Evolutionary conservation across 2,113 vertebrate species (phyloP).

Genomic region (Abramis brama): DNA sequence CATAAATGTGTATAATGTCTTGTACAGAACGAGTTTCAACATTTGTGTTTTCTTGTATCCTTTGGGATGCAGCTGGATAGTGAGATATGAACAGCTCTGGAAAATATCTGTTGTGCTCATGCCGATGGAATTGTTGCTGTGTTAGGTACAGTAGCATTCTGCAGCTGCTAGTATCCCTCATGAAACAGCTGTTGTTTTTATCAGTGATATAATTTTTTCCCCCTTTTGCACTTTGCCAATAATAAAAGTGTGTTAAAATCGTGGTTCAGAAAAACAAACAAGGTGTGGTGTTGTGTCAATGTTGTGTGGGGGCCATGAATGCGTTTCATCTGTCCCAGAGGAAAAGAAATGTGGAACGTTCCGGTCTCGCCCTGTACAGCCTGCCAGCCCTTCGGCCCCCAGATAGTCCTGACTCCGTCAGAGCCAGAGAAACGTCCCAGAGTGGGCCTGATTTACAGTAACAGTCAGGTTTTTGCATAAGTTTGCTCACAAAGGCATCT

Average conservation of each 20-base stretch:
- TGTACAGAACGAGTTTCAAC: neutral
- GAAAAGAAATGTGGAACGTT: slow-evolving; percentile 30
- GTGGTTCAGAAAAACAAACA: slow-evolving; percentile 41
- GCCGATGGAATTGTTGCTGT: slow-evolving; percentile 6
- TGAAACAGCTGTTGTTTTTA: slow-evolving; percentile 47
- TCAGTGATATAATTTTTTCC: neutral
- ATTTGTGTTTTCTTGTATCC: neutral
- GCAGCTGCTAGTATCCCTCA: slow-evolving; percentile 47
- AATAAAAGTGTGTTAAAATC: slow-evolving; percentile 23
- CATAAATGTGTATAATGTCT: slow-evolving; percentile 14
- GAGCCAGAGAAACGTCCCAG: slow-evolving; percentile 16
- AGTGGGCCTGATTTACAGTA: slow-evolving; percentile 28
- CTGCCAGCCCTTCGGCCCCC: slow-evolving; percentile 19
- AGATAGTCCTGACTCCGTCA: neutral
- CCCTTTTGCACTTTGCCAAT: neutral
- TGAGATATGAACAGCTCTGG: neutral
- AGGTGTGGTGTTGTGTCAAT: slow-evolving; percentile 3
- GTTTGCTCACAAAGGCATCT: slow-evolving; percentile 14
- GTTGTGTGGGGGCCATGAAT: slow-evolving; percentile 7
- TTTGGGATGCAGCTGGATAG: slow-evolving; percentile 1
- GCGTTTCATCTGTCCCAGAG: slow-evolving; percentile 30
- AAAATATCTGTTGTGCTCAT: slow-evolving; percentile 34
- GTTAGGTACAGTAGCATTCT: slow-evolving; percentile 24
- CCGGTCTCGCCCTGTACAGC: slow-evolving; percentile 8
- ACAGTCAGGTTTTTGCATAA: slow-evolving; percentile 1